Evolutionary conservation across 1,140 invertebrate species (phyloP), one percentile per base, ranked within the genome.

Genomic region (Plutomurus gul): DNA sequence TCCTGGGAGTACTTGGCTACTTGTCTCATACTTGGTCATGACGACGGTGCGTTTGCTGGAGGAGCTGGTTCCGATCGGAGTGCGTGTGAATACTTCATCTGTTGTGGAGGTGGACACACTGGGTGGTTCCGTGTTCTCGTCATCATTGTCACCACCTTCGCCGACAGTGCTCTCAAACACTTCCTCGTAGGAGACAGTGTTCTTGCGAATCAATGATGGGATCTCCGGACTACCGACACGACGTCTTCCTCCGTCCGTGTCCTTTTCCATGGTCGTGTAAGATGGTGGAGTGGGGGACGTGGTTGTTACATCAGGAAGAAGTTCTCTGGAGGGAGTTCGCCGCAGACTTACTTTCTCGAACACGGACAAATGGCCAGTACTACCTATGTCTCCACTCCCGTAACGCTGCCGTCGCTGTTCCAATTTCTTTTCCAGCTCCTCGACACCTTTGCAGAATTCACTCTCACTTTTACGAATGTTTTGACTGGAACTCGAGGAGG

Each of bases 1-100:
- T 20, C 77, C 77, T 56, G 70, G 70, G 40, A 78, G 16, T 25
- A 65, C 71, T 39, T 75, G 71, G 40, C 77, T 78, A 71, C 40
- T 72, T 51, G 76, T 77, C 46, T 78, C 70, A 27, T 56, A 51
- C 65, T 60, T 73, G 30, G 77, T 78, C 71, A 78, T 78, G 6
- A 75, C 40, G 30, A 75, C 72, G 22, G 72, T 75, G 8, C 39
- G 8, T 27, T 72, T 72, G 3, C n/a, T 25, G n/a, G 70, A 40
- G 16, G 70, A 72, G 13, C n/a, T 36, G 3, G 40, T 18, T 47
- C 27, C 43, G 25, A 49, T 40, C 0, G 72, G 39, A 40, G 70
- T 40, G 18, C 39, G n/a, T 3, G 70, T 43, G 11, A 20, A 40
- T 20, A 25, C 22, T 16, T 72, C 70, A 18, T 37, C 37, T 40